Evolutionary conservation across 2,113 vertebrate genomes (phyloP).

Genomic region (Deroptyus accipitrinus): DNA sequence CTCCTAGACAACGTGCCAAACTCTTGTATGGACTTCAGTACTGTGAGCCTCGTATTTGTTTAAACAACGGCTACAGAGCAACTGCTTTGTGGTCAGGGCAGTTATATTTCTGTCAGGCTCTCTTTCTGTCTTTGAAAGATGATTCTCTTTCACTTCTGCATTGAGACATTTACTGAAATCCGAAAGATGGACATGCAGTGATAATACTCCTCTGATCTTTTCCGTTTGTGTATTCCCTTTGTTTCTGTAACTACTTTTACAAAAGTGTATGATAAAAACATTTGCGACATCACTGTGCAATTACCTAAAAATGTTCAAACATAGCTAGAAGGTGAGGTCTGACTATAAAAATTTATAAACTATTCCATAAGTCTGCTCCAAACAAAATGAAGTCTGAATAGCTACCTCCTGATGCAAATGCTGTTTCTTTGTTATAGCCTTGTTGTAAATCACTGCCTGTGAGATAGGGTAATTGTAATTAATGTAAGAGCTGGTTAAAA

Average conservation of each 20-base stretch:
- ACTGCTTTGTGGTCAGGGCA: conserved; percentile 5
- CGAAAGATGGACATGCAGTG: not conserved
- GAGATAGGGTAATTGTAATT: not conserved
- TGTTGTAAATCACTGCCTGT: not conserved
- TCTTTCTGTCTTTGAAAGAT: not conserved
- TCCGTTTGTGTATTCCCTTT: not conserved
- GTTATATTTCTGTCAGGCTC: conserved; percentile 15
- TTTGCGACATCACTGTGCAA: not conserved
- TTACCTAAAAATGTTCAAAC: not conserved
- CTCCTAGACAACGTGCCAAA: not conserved
- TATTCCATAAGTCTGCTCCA: not conserved
- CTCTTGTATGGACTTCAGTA: not conserved
- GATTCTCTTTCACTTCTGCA: conserved; percentile 51
- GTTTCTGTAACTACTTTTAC: not conserved
- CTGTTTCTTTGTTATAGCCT: not conserved
- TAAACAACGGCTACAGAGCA: not conserved
- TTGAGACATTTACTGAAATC: conserved; percentile 24
- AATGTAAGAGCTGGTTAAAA: not conserved
- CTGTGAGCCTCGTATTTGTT: not conserved
- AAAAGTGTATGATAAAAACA: not conserved
- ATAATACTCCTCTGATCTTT: not conserved
- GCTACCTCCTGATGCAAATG: not conserved
- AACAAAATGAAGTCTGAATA: not conserved
- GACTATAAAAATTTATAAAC: not conserved
- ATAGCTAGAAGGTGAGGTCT: not conserved